These are phyloP conservation scores for Nycticorax nycticorax DNA, from an alignment of 2,113 vertebrate species.

Conservation along the genomic window DNA sequence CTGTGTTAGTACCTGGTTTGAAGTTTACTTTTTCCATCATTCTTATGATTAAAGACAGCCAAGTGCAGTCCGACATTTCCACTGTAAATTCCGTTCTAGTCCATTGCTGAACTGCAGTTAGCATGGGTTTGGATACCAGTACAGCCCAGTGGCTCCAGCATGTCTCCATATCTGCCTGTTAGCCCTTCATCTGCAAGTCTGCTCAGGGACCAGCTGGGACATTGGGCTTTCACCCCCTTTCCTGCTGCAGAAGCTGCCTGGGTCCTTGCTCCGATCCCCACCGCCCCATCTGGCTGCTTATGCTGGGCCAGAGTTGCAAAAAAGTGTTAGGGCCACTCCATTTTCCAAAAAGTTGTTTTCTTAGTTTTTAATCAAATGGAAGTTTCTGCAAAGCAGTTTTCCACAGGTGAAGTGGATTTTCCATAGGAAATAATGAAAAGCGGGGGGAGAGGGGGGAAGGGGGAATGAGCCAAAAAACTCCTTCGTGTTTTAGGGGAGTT, in stretches of 20 bases:
- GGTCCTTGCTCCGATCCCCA: background rate
- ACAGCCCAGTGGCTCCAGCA: background rate
- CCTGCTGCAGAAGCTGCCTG: background rate
- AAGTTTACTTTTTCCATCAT: background rate
- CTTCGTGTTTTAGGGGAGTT: background rate
- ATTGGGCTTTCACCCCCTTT: background rate
- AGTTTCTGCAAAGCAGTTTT: background rate
- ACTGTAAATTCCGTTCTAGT: background rate
- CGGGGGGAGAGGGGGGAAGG: no score
- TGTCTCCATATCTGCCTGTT: background rate
- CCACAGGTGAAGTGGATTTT: background rate
- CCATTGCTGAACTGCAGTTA: background rate
- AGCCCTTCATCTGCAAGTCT: background rate
- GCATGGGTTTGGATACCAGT: background rate
- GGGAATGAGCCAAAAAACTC: background rate
- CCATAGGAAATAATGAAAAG: background rate
- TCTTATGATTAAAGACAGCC: background rate
- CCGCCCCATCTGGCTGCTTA: background rate
- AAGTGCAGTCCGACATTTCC: background rate
- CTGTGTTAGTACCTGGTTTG: background rate
- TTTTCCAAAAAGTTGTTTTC: background rate
- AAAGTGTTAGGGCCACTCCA: background rate
- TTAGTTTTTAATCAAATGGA: background rate
- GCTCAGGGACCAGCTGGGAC: background rate
- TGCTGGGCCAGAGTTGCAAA: background rate